These are phyloP conservation scores for Bimastos eiseni DNA, from an alignment of 2,888 invertebrate species.

Conservation along the genomic window DNA sequence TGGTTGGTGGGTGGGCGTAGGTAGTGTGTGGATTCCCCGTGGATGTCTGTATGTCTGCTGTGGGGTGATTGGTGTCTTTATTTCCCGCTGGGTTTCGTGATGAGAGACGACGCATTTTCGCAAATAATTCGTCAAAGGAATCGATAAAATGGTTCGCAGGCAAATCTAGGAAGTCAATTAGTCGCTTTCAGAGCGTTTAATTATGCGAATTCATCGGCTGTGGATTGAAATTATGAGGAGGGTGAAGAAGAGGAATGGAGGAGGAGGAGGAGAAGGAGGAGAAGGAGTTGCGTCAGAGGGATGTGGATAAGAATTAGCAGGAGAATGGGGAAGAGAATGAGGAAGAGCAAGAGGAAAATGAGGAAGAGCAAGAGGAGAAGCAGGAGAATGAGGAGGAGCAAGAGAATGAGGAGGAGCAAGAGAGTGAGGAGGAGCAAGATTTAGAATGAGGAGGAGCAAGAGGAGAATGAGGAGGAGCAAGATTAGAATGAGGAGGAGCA, in stretches of 20 bases:
- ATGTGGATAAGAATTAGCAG: no score
- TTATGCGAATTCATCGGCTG: not conserved
- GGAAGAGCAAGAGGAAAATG: no score
- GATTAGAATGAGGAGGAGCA: no score
- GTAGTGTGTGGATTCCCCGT: not conserved
- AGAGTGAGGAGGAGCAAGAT: no score
- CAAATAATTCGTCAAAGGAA: not conserved
- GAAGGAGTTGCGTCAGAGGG: no score
- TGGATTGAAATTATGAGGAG: not conserved
- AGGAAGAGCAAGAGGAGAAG: no score
- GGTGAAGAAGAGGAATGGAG: not conserved
- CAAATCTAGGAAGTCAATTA: slow-evolving; percentile 25
- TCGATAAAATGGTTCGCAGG: slow-evolving; percentile 24
- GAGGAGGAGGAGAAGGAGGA: no score
- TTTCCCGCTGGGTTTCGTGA: not conserved
- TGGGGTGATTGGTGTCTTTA: not conserved
- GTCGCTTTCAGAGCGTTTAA: not conserved
- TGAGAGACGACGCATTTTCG: not conserved
- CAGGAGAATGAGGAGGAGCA: no score
- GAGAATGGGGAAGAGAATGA: no score
- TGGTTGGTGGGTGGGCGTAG: not conserved
- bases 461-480: no score
- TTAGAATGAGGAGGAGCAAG: no score
- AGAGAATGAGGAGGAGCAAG: no score
- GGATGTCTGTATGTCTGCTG: not conserved